These are phyloP conservation scores for Lumbricus terrestris DNA, from an alignment of 2,888 invertebrate species.

Conservation along the genomic window DNA sequence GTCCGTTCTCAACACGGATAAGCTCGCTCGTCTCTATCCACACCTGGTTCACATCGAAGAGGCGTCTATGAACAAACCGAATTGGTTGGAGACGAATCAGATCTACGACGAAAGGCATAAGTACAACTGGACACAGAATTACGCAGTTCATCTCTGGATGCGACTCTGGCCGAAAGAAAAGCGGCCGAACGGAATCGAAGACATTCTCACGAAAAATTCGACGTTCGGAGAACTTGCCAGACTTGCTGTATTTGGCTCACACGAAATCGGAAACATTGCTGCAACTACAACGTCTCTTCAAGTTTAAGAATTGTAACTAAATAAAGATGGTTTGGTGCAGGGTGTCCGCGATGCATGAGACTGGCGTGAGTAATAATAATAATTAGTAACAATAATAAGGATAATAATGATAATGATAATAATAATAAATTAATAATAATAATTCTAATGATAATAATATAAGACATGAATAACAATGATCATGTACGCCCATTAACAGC, in stretches of 20 bases:
- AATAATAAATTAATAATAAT: no score
- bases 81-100: constrained; percentile 18
- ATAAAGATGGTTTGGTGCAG: no score
- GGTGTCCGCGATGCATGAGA: no score
- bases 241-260: not conserved
- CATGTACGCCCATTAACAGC: no score
- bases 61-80: constrained; percentile 23
- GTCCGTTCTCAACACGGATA: constrained; percentile 23
- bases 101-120: constrained; percentile 25
- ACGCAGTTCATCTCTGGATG: not conserved
- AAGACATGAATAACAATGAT: no score
- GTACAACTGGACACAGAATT: not conserved
- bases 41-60: constrained; percentile 33
- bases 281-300: not conserved
- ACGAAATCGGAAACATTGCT: not conserved
- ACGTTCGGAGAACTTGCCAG: not conserved
- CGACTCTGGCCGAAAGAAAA: not conserved
- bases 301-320: no score
- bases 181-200: not conserved
- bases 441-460: no score
- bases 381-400: no score
- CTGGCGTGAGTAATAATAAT: no score
- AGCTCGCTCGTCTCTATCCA: constrained; percentile 24
- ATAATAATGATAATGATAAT: no score
- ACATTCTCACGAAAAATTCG: not conserved